These are phyloP conservation scores for Nasonia oneida DNA, from an alignment of 2,888 invertebrate genomes.

Conservation along the genomic window DNA sequence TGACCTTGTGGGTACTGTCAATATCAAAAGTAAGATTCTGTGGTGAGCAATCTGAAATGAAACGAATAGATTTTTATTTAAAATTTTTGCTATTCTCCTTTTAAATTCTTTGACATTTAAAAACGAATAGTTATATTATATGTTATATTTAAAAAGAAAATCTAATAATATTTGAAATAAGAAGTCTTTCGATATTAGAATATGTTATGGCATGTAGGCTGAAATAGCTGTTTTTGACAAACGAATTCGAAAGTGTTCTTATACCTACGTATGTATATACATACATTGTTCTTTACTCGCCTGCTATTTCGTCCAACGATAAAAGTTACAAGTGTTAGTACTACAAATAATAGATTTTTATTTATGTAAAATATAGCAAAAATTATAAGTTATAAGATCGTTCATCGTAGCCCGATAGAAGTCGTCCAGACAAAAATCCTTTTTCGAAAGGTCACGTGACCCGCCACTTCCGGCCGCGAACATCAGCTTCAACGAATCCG, in stretches of 20 bases:
- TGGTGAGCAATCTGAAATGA: conserved; percentile 26
- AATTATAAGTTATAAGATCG: too few species aligned
- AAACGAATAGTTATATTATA: too few species aligned
- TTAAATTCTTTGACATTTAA: background rate
- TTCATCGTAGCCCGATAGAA: background rate
- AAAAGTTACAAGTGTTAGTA: too few species aligned
- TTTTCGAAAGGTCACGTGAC: conserved; percentile 15
- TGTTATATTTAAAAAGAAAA: too few species aligned
- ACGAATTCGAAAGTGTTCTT: too few species aligned
- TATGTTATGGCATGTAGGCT: background rate
- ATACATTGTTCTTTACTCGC: too few species aligned
- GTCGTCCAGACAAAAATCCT: background rate
- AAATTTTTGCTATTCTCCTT: background rate
- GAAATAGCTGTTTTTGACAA: background rate
- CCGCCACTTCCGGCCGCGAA: background rate
- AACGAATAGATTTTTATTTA: background rate
- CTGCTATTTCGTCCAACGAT: too few species aligned
- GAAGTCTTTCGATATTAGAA: too few species aligned
- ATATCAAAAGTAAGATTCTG: background rate
- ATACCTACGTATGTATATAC: too few species aligned
- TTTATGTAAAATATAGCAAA: background rate
- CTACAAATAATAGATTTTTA: background rate
- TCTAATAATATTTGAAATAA: too few species aligned
- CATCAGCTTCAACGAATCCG: background rate
- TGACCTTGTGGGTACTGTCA: background rate